Percentiles rank a stretch among this genome's conserved stretches.
These are phyloP conservation scores for Hydrophis major DNA, from an alignment of 2,797 vertebrate species.

Conservation along the genomic window DNA sequence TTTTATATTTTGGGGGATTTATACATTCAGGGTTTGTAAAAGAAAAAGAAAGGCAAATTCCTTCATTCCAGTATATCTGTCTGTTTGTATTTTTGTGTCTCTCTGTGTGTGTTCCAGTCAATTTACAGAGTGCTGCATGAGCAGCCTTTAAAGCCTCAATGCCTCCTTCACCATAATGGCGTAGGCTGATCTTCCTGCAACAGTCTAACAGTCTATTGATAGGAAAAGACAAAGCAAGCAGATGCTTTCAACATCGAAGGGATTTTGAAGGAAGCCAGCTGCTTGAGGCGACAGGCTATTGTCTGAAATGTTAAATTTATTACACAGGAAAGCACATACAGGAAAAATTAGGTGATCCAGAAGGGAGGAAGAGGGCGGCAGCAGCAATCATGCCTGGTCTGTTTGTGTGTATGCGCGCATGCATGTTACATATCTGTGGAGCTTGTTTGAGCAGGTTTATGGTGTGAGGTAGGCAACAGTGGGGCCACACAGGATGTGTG, in stretches of 20 bases:
- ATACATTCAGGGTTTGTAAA: background rate
- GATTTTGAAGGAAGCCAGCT: slow-evolving; percentile 42
- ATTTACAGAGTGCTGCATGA: background rate
- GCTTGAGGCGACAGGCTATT: slow-evolving; percentile 36
- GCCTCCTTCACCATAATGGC: background rate
- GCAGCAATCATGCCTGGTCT: background rate
- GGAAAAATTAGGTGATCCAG: slow-evolving; percentile 50
- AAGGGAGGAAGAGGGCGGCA: background rate
- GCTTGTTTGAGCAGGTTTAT: slow-evolving; percentile 38
- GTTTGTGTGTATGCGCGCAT: slow-evolving; percentile 20
- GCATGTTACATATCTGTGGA: slow-evolving; percentile 53
- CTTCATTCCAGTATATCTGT: background rate
- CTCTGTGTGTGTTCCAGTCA: background rate
- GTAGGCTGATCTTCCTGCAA: slow-evolving; percentile 3
- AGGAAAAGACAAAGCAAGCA: slow-evolving; percentile 38
- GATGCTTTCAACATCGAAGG: background rate
- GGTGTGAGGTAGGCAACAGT: background rate
- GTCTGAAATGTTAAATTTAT: slow-evolving; percentile 52
- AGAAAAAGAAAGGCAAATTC: too few species aligned
- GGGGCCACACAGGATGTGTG: background rate
- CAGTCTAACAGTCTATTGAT: background rate
- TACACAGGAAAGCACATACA: slow-evolving; percentile 40
- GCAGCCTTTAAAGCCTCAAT: background rate
- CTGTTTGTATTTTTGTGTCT: background rate
- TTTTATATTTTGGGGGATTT: background rate